These are phyloP conservation scores for Hypanus sabinus DNA, from an alignment of 2,113 vertebrate species.

Conservation along the genomic window DNA sequence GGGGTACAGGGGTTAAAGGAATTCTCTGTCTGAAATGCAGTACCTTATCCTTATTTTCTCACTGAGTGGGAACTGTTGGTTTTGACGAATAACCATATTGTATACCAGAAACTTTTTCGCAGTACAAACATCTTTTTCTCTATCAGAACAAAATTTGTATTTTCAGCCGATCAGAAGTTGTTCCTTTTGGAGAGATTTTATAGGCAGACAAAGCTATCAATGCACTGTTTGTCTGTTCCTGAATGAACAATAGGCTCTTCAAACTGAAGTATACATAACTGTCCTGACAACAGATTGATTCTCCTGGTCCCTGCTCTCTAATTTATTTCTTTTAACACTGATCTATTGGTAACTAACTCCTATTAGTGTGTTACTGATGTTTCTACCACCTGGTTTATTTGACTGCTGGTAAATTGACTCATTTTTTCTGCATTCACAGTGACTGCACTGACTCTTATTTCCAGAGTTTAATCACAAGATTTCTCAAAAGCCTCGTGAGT, in stretches of 20 bases:
- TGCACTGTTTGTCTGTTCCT: neutral
- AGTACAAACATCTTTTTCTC: neutral
- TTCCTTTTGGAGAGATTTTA: neutral
- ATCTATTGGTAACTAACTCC: constrained; percentile 3
- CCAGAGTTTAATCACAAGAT: neutral
- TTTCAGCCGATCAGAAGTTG: neutral
- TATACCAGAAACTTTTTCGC: neutral
- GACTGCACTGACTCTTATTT: neutral
- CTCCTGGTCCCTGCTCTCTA: neutral
- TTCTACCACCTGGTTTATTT: neutral
- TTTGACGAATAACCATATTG: neutral
- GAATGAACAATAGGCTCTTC: neutral
- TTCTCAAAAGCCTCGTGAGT: neutral
- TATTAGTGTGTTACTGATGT: neutral
- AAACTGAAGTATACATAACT: neutral
- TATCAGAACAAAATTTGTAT: neutral
- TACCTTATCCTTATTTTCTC: neutral
- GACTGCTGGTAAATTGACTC: neutral
- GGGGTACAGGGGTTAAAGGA: no score
- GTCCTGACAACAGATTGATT: neutral
- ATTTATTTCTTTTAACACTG: neutral
- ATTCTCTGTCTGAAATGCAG: neutral
- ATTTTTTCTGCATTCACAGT: neutral
- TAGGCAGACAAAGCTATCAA: neutral
- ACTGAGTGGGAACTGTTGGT: neutral